Conservation (phyloP, 2,113 vertebrate species). For the Tiliqua scincoides region DNA sequence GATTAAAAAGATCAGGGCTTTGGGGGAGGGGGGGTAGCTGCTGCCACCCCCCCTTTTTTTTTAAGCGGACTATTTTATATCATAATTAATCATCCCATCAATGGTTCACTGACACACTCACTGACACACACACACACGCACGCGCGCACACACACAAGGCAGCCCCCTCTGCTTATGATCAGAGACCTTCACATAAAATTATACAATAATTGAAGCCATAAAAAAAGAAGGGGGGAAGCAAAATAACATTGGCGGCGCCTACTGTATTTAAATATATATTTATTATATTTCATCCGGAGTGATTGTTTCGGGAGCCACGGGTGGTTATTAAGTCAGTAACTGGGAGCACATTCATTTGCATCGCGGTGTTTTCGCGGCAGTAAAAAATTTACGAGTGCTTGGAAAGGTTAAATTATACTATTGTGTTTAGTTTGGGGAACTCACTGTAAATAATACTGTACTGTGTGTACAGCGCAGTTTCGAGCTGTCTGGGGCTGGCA, state of each 20-base stretch:
- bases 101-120: conserved; percentile 57
- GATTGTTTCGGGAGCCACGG: conserved; percentile 80
- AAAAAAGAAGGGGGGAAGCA: conserved; percentile 70
- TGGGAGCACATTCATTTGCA: conserved; percentile 73
- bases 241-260: conserved; percentile 73
- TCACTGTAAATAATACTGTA: conserved; percentile 76
- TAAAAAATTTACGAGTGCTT: conserved; percentile 83
- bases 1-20: conserved; percentile 80
- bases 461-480: conserved; percentile 56
- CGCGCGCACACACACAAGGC: background rate
- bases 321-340: conserved; percentile 76
- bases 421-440: conserved; percentile 80
- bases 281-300: conserved; percentile 85
- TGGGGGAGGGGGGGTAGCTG: too few relatives aligned
- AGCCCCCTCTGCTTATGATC: conserved; percentile 48
- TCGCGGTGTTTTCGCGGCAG: conserved; percentile 74
- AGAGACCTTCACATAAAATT: conserved; percentile 80
- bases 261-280: conserved; percentile 83
- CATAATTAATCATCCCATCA: conserved; percentile 85
- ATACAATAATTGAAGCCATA: conserved; percentile 80
- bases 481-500: conserved; percentile 28
- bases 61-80: conserved; percentile 82
- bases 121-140: background rate
- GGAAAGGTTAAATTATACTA: conserved; percentile 84
- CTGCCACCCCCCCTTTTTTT: conserved; percentile 47